Conservation (phyloP, 2,113 vertebrate genomes). For the Coryphaenoides rupestris region DNA sequence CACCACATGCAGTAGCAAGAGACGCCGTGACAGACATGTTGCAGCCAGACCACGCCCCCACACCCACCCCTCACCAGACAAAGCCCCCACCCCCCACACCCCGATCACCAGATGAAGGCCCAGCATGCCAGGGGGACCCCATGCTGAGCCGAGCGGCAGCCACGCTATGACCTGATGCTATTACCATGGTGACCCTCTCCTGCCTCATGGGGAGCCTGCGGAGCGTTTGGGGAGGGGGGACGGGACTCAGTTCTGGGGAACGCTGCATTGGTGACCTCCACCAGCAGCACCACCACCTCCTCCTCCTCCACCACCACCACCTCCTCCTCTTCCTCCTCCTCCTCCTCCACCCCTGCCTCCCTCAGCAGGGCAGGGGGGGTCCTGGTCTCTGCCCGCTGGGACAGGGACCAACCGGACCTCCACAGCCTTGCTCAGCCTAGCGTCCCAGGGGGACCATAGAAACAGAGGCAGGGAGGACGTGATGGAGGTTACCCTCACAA, state of each 20-base stretch:
- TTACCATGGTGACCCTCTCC: constrained; percentile 53
- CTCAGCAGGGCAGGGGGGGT: constrained; percentile 33
- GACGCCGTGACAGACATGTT: neutral
- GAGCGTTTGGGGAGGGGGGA: neutral
- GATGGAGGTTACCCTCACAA: no score
- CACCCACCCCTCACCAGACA: neutral
- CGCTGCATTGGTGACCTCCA: constrained; percentile 45
- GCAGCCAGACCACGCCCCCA: neutral
- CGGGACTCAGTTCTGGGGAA: constrained; percentile 37
- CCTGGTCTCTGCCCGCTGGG: constrained; percentile 32
- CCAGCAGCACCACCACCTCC: constrained; percentile 30
- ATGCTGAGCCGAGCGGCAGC: constrained; percentile 36
- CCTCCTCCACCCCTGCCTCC: constrained; percentile 37
- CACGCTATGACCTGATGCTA: constrained; percentile 20
- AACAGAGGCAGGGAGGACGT: no score
- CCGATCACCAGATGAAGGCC: no score
- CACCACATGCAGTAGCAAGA: no score
- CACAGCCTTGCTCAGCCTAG: constrained; percentile 18
- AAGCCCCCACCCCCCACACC: neutral
- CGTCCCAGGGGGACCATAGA: no score
- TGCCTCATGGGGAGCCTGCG: constrained; percentile 20
- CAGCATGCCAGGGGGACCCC: neutral
- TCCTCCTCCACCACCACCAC: constrained; percentile 2
- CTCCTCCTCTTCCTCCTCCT: neutral
- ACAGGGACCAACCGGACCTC: constrained; percentile 61